Percentiles rank a stretch among this genome's conserved stretches.
Evolutionary conservation across 2,113 vertebrate species (phyloP).

Genomic region (Telmatochromis sp.): DNA sequence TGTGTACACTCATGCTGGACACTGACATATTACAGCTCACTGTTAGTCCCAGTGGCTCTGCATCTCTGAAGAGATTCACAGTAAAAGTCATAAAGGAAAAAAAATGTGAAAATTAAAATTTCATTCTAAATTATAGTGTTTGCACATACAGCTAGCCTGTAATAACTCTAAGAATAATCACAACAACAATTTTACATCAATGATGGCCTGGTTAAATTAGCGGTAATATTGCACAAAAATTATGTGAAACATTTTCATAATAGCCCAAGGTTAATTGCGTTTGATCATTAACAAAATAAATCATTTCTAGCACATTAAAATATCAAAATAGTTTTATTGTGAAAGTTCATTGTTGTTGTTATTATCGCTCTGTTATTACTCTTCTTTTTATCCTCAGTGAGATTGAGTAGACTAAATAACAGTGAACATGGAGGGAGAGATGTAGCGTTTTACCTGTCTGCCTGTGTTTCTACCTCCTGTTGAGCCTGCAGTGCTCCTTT

Average conservation of each 20-base stretch:
- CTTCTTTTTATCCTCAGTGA: constrained; percentile 46
- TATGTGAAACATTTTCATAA: constrained; percentile 53
- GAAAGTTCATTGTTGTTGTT: constrained; percentile 71
- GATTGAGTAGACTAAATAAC: constrained; percentile 45
- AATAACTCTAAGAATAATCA: constrained; percentile 69
- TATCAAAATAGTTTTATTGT: constrained; percentile 71
- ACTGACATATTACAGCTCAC: constrained; percentile 56
- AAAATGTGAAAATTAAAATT: constrained; percentile 2
- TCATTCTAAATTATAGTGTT: constrained; percentile 54
- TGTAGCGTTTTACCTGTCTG: not conserved
- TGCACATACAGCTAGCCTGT: constrained; percentile 52
- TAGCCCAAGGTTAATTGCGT: constrained; percentile 68
- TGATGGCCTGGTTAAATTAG: constrained; percentile 58
- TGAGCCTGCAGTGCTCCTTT: not conserved
- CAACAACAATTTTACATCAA: constrained; percentile 69
- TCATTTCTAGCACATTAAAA: constrained; percentile 66
- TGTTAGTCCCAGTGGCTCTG: constrained; percentile 44
- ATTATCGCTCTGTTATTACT: constrained; percentile 68
- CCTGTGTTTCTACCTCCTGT: not conserved
- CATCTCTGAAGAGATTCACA: constrained; percentile 69
- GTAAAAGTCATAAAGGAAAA: constrained; percentile 60
- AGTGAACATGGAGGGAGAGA: constrained; percentile 53
- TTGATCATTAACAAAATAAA: constrained; percentile 73
- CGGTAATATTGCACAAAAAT: constrained; percentile 55
- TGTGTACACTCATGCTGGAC: constrained; percentile 68